A percentile compares a stretch with the other conserved stretches of the same genome.
Evolutionary conservation across 2,113 vertebrate species (phyloP).

Genomic region (Tachysurus fulvidraco): DNA sequence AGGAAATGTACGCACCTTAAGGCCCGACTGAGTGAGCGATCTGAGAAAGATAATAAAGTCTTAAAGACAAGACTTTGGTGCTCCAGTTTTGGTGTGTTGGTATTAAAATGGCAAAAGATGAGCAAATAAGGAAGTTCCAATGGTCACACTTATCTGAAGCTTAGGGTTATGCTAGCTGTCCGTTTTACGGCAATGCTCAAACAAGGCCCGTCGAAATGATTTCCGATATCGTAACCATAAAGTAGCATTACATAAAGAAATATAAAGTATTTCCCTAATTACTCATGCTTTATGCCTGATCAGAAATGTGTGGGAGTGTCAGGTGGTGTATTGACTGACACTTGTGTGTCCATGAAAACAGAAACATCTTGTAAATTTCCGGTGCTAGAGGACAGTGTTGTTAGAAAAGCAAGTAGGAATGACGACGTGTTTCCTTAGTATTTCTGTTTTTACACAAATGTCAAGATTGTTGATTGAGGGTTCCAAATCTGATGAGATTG

Average conservation of each 20-base stretch:
- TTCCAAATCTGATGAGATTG: not conserved
- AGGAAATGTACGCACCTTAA: constrained; percentile 38
- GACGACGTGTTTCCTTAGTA: not conserved
- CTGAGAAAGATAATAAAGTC: constrained; percentile 17
- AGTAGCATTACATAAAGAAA: not conserved
- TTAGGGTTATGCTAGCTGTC: not conserved
- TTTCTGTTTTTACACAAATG: not conserved
- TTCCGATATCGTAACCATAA: not conserved
- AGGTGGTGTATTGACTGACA: not conserved
- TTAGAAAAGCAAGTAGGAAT: not conserved
- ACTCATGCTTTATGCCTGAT: not conserved
- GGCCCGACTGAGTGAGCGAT: not conserved
- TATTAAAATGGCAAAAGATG: not conserved
- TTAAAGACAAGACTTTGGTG: not conserved
- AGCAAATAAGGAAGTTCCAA: not conserved
- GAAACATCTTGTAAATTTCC: not conserved
- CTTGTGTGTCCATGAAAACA: not conserved
- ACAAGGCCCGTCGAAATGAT: not conserved
- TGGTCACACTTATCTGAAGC: not conserved
- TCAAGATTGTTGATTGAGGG: not conserved
- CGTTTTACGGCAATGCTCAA: not conserved
- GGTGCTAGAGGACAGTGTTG: not conserved
- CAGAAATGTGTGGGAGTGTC: not conserved
- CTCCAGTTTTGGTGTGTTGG: not conserved
- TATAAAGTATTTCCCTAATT: not conserved